phyloP scores from a whole-genome alignment of 2,113 vertebrate genomes.

The Larimichthys crocea region DNA sequence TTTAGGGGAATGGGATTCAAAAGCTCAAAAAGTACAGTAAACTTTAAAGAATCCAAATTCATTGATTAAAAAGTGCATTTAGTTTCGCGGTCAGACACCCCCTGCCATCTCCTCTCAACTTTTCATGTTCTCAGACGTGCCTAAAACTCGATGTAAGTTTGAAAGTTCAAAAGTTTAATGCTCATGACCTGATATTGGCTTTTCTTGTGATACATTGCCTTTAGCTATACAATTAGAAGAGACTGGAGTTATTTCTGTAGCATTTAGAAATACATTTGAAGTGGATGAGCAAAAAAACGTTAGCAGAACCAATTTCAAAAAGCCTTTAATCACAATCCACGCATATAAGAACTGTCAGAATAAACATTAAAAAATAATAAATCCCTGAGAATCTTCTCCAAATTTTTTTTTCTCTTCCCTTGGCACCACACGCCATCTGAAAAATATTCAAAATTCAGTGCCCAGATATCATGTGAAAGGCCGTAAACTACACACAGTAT shows the following conservation, averaged over 20 bases:
- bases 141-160: not conserved
- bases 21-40: not conserved
- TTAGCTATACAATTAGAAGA: conserved; percentile 6
- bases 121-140: not conserved
- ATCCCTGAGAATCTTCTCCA: not conserved
- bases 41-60: not conserved
- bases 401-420: not conserved
- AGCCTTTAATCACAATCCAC: conserved; percentile 7
- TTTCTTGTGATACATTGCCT: not conserved
- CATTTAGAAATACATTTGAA: not conserved
- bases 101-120: not conserved
- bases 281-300: not conserved
- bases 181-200: not conserved
- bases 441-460: not conserved
- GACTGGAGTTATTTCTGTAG: not conserved
- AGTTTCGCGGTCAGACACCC: no score
- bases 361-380: not conserved
- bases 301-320: not conserved
- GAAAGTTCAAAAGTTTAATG: not conserved
- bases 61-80: not conserved
- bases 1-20: not conserved
- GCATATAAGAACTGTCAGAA: not conserved
- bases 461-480: conserved; percentile 2
- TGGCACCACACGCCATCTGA: not conserved
- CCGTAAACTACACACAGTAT: not conserved